A percentile compares a stretch with the other conserved stretches of the same genome.
These are phyloP conservation scores for Caenorhabditis afra DNA, from an alignment of 2,888 invertebrate species.

Conservation along the genomic window DNA sequence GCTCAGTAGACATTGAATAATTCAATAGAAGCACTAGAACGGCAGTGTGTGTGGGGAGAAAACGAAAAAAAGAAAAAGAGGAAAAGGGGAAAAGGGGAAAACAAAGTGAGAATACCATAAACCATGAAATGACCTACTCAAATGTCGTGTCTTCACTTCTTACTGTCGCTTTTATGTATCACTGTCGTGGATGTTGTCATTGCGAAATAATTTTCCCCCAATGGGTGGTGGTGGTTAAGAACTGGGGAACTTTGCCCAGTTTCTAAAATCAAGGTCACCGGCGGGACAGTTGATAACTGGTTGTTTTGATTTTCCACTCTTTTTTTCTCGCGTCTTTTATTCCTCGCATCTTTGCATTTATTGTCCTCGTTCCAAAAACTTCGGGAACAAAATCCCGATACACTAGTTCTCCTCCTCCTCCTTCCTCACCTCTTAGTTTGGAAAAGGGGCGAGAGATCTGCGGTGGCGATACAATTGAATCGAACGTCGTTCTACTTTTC, in stretches of 20 bases:
- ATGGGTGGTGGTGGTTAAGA: no score
- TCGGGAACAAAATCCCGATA: conserved; percentile 40
- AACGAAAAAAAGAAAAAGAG: conserved; percentile 13
- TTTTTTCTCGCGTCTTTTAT: not conserved
- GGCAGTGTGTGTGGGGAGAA: no score
- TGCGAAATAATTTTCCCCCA: no score
- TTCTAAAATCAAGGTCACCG: conserved; percentile 4
- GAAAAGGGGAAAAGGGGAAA: conserved; percentile 1
- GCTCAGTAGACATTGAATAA: conserved; percentile 40
- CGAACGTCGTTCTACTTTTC: conserved; percentile 61
- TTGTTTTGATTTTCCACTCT: not conserved
- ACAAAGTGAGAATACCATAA: conserved; percentile 26
- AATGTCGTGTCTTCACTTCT: not conserved
- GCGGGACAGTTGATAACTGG: conserved; percentile 2
- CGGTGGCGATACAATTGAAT: conserved; percentile 40
- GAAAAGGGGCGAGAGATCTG: conserved; percentile 22
- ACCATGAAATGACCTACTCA: conserved; percentile 23
- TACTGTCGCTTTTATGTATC: no score
- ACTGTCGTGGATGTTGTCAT: not conserved
- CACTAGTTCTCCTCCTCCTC: no score
- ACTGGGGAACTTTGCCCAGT: no score
- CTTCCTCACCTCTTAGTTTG: conserved; percentile 12
- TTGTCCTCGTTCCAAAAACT: conserved; percentile 24
- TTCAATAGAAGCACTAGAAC: conserved; percentile 44
- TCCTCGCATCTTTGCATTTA: not conserved